These are phyloP conservation scores for Brachionus koreanus DNA, from an alignment of 1,140 invertebrate species.

Conservation along the genomic window DNA sequence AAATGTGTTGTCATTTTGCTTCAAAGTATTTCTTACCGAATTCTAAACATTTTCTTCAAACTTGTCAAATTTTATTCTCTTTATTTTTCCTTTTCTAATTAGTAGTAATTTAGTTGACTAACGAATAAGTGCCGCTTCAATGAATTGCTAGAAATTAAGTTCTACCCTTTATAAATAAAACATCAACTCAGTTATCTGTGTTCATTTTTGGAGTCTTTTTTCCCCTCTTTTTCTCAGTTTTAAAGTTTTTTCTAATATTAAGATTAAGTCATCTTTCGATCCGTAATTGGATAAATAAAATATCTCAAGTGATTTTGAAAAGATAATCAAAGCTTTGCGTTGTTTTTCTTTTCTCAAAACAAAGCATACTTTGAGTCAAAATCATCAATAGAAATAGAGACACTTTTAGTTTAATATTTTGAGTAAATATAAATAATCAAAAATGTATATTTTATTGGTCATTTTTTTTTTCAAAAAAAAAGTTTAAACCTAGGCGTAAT, in stretches of 20 bases:
- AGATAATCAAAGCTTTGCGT: neutral
- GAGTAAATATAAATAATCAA: too few relatives aligned
- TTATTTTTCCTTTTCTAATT: neutral
- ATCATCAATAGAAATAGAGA: neutral
- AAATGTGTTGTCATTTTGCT: neutral
- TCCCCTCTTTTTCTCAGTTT: neutral
- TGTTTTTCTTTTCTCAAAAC: neutral
- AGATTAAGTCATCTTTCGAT: neutral
- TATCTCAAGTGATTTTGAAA: neutral
- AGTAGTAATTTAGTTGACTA: neutral
- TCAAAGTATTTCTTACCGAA: neutral
- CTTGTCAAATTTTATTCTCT: slow-evolving; percentile 23
- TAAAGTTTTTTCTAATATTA: neutral
- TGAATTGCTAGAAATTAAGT: neutral
- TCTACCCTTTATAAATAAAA: neutral
- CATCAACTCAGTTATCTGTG: neutral
- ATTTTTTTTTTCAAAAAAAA: neutral
- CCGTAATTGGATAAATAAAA: neutral
- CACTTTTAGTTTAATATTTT: too few relatives aligned
- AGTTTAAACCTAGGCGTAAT: neutral
- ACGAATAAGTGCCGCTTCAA: neutral
- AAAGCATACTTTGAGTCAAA: neutral
- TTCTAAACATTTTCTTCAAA: slow-evolving; percentile 15
- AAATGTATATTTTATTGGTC: neutral
- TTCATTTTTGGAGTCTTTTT: neutral